A percentile compares a stretch with the other conserved stretches of the same genome.
Conservation (phyloP, 2,888 invertebrate genomes). For the Lagria hirta region DNA sequence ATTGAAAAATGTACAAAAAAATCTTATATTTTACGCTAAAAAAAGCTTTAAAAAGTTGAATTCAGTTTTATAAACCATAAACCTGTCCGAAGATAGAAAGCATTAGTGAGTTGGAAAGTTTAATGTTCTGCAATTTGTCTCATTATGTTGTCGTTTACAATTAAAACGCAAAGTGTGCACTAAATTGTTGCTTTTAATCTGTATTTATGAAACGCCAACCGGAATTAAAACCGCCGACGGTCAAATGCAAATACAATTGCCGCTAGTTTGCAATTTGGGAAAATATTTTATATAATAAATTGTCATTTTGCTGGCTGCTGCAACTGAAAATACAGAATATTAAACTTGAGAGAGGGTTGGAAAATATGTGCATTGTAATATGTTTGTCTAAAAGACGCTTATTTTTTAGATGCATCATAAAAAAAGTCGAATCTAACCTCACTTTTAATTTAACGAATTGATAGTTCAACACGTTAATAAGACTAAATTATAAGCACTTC, state of each 20-base stretch:
- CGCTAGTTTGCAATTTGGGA: constrained; percentile 38
- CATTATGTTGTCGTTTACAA: constrained; percentile 35
- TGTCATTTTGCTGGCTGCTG: constrained; percentile 23
- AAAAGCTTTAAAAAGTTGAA: constrained; percentile 29
- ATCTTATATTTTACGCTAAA: too few relatives aligned
- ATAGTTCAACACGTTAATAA: too few relatives aligned
- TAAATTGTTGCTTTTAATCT: constrained; percentile 36
- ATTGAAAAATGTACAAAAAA: constrained; percentile 23
- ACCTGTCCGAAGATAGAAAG: constrained; percentile 23
- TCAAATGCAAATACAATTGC: constrained; percentile 40
- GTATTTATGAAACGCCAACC: constrained; percentile 39
- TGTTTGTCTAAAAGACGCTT: too few relatives aligned
- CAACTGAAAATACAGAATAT: constrained; percentile 17
- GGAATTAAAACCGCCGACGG: constrained; percentile 32
- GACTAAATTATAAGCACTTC: too few relatives aligned
- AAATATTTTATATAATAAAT: constrained; percentile 37
- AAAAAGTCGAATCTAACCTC: too few relatives aligned
- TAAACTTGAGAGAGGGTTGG: too few relatives aligned
- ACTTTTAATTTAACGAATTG: too few relatives aligned
- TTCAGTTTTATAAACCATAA: constrained; percentile 27
- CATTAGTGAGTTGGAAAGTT: constrained; percentile 20
- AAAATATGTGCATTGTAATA: too few relatives aligned
- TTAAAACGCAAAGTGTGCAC: constrained; percentile 31
- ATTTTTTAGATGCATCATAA: too few relatives aligned
- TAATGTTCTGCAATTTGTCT: constrained; percentile 34